A percentile compares a stretch with the other conserved stretches of the same genome.
phyloP scores from a whole-genome alignment of 1,140 invertebrate species.

The Drosophila neocordata region DNA sequence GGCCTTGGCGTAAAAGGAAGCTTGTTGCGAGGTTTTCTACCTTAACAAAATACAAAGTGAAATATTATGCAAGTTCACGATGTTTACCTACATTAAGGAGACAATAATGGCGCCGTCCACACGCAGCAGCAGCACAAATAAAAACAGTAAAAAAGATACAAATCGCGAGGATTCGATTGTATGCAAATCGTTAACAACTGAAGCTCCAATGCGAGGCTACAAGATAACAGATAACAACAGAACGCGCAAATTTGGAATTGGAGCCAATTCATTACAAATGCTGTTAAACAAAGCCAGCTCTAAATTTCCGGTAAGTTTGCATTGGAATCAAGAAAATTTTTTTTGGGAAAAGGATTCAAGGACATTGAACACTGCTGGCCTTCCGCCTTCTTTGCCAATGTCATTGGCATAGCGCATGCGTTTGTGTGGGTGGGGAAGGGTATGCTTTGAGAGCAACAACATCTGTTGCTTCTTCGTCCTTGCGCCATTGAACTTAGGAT shows the following conservation, averaged over 20 bases:
- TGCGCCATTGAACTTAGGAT: conserved; percentile 40
- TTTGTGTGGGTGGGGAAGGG: conserved; percentile 5
- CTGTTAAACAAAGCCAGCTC: conserved; percentile 86
- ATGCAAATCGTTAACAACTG: conserved; percentile 6
- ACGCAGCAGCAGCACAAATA: conserved; percentile 48
- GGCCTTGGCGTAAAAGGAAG: conserved; percentile 49
- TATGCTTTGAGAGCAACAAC: conserved; percentile 13
- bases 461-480: conserved; percentile 60
- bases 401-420: conserved; percentile 61
- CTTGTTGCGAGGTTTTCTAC: conserved; percentile 61
- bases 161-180: conserved; percentile 24
- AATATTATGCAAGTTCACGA: conserved; percentile 29
- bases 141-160: conserved; percentile 27
- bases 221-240: conserved; percentile 88
- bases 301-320: conserved; percentile 87
- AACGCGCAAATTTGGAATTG: conserved; percentile 87
- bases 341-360: conserved; percentile 52
- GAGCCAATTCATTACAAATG: conserved; percentile 86
- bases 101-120: conserved; percentile 74
- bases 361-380: conserved; percentile 53
- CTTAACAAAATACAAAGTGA: conserved; percentile 9
- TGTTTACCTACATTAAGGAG: conserved; percentile 74
- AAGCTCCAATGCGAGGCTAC: conserved; percentile 85
- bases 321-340: neutral
- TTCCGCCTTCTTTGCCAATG: conserved; percentile 70